phyloP scores from a whole-genome alignment of 2,888 invertebrate species.

The Cerastis leucographa region DNA sequence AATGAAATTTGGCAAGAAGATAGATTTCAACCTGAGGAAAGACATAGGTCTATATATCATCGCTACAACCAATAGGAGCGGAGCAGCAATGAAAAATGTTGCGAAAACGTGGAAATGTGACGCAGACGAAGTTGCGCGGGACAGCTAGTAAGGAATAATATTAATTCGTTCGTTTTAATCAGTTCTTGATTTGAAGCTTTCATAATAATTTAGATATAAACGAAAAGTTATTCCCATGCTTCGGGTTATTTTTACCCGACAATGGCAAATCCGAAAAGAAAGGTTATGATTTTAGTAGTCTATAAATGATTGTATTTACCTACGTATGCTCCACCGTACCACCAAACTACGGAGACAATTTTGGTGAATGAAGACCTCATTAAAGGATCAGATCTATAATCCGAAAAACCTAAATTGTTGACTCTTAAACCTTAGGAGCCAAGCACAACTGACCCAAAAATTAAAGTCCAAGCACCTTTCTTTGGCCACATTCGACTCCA shows the following conservation, averaged over 20 bases:
- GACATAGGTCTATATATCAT: too few relatives aligned
- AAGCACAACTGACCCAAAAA: background rate
- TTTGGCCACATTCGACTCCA: conserved; percentile 5
- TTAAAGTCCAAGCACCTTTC: background rate
- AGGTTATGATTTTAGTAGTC: background rate
- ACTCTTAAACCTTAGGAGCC: background rate
- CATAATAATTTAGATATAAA: background rate
- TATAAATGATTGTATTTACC: background rate
- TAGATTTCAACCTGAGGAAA: too few relatives aligned
- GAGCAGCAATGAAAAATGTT: too few relatives aligned
- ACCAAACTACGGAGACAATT: background rate
- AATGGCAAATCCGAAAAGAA: background rate
- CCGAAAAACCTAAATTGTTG: background rate
- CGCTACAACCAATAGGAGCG: too few relatives aligned
- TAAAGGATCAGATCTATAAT: background rate
- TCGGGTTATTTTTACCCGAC: background rate
- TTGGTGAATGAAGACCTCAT: too few relatives aligned
- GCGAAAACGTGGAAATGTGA: too few relatives aligned
- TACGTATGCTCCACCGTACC: background rate
- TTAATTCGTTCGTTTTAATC: background rate
- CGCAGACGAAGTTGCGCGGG: too few relatives aligned
- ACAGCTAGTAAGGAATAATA: too few relatives aligned
- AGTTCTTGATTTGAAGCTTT: background rate
- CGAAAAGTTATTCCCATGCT: background rate
- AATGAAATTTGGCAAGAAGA: too few relatives aligned